Conservation (phyloP, 2,797 vertebrate species). For the Alectoris magna region DNA sequence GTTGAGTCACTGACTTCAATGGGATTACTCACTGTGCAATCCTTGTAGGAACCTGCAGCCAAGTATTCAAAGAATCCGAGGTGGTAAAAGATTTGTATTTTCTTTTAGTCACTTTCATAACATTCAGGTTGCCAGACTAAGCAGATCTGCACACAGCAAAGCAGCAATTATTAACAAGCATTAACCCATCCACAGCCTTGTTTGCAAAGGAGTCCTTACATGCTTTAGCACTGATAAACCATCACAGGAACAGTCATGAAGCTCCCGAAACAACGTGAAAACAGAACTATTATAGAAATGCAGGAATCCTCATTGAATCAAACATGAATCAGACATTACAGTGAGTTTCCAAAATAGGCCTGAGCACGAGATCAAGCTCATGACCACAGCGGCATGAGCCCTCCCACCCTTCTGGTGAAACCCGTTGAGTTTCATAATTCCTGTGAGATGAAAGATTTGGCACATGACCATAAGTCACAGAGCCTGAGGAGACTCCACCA, state of each 20-base stretch:
- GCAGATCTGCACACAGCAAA: neutral
- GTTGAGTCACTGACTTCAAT: neutral
- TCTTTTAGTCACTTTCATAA: neutral
- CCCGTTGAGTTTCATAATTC: neutral
- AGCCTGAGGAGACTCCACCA: neutral
- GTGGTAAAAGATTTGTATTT: neutral
- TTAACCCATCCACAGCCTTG: neutral
- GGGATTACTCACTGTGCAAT: neutral
- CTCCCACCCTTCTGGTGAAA: neutral
- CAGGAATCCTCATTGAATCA: neutral
- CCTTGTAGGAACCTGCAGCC: constrained; percentile 20
- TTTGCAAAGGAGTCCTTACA: neutral
- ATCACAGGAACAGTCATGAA: neutral
- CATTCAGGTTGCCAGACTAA: neutral
- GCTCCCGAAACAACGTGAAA: neutral
- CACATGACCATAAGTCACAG: neutral
- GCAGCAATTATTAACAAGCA: neutral
- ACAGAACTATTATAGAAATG: neutral
- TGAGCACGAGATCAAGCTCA: accelerated
- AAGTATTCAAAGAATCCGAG: constrained; percentile 29
- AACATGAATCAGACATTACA: neutral
- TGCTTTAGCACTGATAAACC: neutral
- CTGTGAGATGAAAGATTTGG: neutral
- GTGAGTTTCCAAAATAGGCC: neutral
- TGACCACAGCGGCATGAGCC: neutral